Conservation (phyloP, 2,113 vertebrate species). For the Oxyura jamaicensis region DNA sequence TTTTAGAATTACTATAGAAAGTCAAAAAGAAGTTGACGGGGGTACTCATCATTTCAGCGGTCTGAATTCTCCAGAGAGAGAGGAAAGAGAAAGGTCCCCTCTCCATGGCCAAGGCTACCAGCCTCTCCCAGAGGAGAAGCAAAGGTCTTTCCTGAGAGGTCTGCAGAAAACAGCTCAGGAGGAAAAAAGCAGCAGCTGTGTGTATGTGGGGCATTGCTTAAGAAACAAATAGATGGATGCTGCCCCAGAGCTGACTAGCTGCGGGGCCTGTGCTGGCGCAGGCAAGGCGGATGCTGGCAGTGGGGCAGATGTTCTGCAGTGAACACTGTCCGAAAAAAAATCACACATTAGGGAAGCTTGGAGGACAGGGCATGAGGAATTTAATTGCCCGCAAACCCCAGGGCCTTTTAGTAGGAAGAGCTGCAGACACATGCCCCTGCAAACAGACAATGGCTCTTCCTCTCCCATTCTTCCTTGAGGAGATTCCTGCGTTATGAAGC, state of each 20-base stretch:
- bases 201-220: not conserved
- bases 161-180: not conserved
- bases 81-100: not conserved
- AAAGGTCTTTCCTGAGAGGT: not conserved
- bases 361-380: not conserved
- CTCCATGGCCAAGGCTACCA: not conserved
- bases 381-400: not conserved
- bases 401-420: not conserved
- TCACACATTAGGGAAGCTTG: not conserved
- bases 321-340: too few relatives aligned
- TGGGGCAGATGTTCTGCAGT: not conserved
- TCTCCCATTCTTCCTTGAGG: not conserved
- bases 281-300: not conserved
- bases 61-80: fast-evolving
- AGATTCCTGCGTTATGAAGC: fast-evolving
- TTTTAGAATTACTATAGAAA: not conserved
- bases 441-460: not conserved
- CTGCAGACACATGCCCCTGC: not conserved
- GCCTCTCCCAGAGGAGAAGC: not conserved
- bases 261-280: not conserved
- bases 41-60: not conserved
- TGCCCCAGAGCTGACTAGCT: not conserved
- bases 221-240: not conserved
- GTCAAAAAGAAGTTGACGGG: not conserved
- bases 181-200: not conserved